phyloP scores from a whole-genome alignment of 2,888 invertebrate species.

The Chromoteleia sp. region DNA sequence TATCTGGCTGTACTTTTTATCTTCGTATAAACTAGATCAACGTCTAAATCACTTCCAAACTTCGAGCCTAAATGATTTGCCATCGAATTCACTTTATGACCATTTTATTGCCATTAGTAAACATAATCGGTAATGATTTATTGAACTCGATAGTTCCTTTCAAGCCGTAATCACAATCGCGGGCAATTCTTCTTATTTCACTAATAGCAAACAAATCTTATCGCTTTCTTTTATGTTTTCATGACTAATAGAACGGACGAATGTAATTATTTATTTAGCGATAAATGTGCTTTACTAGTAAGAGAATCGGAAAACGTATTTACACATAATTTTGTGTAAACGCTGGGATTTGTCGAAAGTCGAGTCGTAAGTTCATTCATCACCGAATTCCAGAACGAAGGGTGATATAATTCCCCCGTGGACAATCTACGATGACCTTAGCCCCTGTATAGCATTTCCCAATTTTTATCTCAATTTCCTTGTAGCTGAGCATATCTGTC shows the following conservation, averaged over 20 bases:
- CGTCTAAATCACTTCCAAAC: too few relatives aligned
- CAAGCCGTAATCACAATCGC: too few relatives aligned
- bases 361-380: conserved; percentile 28
- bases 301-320: conserved; percentile 6
- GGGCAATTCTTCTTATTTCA: background rate
- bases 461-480: conserved; percentile 31
- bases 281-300: background rate
- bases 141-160: too few relatives aligned
- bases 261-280: conserved; percentile 28
- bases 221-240: conserved; percentile 7
- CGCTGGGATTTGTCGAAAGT: conserved; percentile 12
- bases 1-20: too few relatives aligned
- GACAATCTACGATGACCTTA: conserved; percentile 28
- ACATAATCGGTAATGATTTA: too few relatives aligned
- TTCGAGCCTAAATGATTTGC: too few relatives aligned
- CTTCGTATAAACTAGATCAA: too few relatives aligned
- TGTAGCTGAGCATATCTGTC: background rate
- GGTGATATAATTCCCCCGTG: conserved; percentile 25
- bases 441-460: conserved; percentile 22
- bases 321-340: conserved; percentile 14
- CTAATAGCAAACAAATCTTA: conserved; percentile 2
- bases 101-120: too few relatives aligned
- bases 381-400: conserved; percentile 33
- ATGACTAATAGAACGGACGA: background rate
- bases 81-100: too few relatives aligned